Evolutionary conservation across 2,888 invertebrate species (phyloP), one percentile per base, ranked within the genome.

Genomic region (Yponomeuta malinellus): DNA sequence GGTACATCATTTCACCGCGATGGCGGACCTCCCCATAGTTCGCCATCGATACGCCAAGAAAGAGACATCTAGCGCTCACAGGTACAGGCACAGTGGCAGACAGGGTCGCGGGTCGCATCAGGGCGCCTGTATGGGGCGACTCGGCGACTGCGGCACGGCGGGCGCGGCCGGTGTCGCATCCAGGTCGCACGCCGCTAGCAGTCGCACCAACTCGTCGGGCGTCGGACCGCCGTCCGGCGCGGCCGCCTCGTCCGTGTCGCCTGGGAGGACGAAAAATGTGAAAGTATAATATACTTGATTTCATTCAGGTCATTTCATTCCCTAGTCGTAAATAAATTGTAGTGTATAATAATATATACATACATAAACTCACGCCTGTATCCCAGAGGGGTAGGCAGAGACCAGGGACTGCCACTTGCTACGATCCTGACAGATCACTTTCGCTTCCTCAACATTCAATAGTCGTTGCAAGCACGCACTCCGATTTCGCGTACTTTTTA

Each of bases 101-200:
- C 52, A 59, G 52, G 52, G 15, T 12, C 3, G 52, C 52, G 52
- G 52, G 52, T 59, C 52, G 52, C 52, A 79, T 89, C 88, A 88
- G 75, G 88, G 85, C 73, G 83, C 82, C 74, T 84, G 88, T 75
- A 84, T 75, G 77, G 90, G 78, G 76, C 91, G 76, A 89, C 87
- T 86, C 89, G 85, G 83, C 48, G 78, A 77, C 65, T 74, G 70
- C 59, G 86, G 86, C 48, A 70, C 73, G 2, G 94, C 93, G 0
- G 95, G 94, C 73, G 95, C 95, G 12, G 95, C 96, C 72, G 96
- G 97, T 76, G 96, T 93, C 77, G 96, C 97, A 74, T 97, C 97
- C 74, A 99, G 93, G 87, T 99, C 99, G 90, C 98, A 98, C 77
- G 98, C 98, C 77, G 99, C 98, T 75, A 99, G 93, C 74, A 99